Base-by-base conservation (phyloP, 2,797 vertebrate genomes). In the Smutsia gigantea region DNA sequence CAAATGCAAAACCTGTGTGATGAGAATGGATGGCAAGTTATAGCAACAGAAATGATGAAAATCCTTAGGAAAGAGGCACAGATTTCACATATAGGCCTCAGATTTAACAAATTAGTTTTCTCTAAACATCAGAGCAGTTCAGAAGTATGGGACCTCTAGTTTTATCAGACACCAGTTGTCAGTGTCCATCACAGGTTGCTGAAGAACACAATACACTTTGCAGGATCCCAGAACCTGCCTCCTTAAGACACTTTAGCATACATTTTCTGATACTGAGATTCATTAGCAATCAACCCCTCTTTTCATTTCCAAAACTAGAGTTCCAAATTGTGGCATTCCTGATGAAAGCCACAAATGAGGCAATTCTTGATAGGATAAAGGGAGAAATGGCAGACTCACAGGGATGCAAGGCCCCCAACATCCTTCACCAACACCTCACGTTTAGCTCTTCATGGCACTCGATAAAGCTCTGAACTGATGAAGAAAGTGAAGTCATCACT, bases 81-180 rank as follows among this genome's bases (percentile, higher is more conserved):
- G 6, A 42, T 61, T 94, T 79, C n/a, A 68, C 0, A 37, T 25
- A 37, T 23, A 83, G 27, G 2, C 53, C 21, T 61, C 57, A 49
- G 55, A 84, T 74, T 72, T 66, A 46, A 77, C 27, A 15, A 55
- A 79, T 72, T 15, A 46, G 15, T 46, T 51, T 53, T 10, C 39
- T 86, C 53, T 61, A 78, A 55, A 94, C 66, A 90, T 74, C 89
- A 90, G 69, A 79, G 51, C 42, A 74, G 39, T 89, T 74, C 68
- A 21, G 31, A 87, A 53, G 10, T 31, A 29, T 13, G 49, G 82
- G 63, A 39, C 57, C n/a, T 34, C 55, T 29, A 37, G 69, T 53
- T 71, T 46, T 31, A 64, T 19, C 57, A 27, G 27, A 74, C 25
- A 64, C 42, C 46, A 68, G n/a, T 55, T 18, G 19, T 42, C 61